A percentile compares a stretch with the other conserved stretches of the same genome.
Conservation (phyloP, 2,888 invertebrate species). For the Lepidochrysops patricia region DNA sequence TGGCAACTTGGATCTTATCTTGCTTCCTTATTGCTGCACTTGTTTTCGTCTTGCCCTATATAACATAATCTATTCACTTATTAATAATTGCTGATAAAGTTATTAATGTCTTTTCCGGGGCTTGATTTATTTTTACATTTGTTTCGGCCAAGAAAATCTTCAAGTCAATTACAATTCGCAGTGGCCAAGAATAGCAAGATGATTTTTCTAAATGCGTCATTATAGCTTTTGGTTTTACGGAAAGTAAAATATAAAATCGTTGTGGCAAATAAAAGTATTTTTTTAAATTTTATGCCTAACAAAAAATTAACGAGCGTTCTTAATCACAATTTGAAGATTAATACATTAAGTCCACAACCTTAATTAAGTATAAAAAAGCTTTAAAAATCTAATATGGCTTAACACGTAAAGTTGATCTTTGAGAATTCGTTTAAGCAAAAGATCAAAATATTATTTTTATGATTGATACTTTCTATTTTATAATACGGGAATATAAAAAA, state of each 20-base stretch:
- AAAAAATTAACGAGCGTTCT: background rate
- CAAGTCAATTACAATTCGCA: background rate
- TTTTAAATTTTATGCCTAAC: background rate
- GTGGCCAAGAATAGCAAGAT: too few relatives aligned
- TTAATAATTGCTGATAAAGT: background rate
- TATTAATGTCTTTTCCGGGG: background rate
- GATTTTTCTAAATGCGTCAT: background rate
- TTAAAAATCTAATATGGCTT: too few relatives aligned
- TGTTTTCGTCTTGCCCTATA: background rate
- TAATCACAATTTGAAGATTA: background rate
- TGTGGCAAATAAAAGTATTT: background rate
- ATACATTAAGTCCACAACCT: background rate
- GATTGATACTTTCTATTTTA: too few relatives aligned
- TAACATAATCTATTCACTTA: background rate
- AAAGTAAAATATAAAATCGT: background rate
- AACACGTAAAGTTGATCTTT: background rate
- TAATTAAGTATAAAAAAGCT: background rate
- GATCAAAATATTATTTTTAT: too few relatives aligned
- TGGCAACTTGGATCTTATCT: conserved; percentile 1
- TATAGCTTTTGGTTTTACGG: too few relatives aligned
- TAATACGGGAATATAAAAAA: too few relatives aligned
- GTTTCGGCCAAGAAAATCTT: background rate
- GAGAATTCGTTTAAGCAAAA: background rate
- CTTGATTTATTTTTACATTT: background rate
- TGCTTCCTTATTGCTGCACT: conserved; percentile 3